These are phyloP conservation scores for Lydus trimaculatus DNA, from an alignment of 2,888 invertebrate species.

Conservation along the genomic window DNA sequence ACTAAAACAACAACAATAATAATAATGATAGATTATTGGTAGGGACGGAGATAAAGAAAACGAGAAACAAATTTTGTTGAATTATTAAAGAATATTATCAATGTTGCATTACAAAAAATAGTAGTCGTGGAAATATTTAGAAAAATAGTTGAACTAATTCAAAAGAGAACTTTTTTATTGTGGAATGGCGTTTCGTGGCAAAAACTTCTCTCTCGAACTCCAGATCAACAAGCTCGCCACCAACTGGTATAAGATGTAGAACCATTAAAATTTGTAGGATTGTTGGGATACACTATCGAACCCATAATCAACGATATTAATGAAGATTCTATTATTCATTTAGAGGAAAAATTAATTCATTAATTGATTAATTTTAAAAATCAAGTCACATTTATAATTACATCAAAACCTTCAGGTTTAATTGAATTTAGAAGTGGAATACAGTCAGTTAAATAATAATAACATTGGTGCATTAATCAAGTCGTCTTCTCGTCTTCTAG, in stretches of 20 bases:
- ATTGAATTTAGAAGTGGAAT: background rate
- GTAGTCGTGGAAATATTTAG: background rate
- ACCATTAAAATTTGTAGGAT: background rate
- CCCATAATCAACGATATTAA: background rate
- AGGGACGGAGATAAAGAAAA: too few relatives aligned
- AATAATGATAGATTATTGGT: too few relatives aligned
- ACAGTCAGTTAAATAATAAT: background rate
- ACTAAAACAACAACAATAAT: too few relatives aligned
- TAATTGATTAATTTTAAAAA: too few relatives aligned
- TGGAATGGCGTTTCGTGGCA: background rate
- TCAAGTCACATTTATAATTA: background rate
- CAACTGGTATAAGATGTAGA: too few relatives aligned
- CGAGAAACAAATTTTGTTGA: too few relatives aligned
- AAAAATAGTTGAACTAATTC: background rate
- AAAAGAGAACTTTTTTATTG: background rate
- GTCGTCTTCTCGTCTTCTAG: background rate
- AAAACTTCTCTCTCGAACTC: background rate
- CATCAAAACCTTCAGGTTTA: background rate
- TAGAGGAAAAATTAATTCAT: too few relatives aligned
- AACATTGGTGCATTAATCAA: background rate
- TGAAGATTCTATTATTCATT: too few relatives aligned
- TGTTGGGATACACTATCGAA: background rate
- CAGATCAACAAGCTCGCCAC: background rate
- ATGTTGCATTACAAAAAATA: background rate
- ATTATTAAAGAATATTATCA: background rate